Evolutionary conservation across 2,888 invertebrate species (phyloP), one percentile per base, ranked within the genome.

Genomic region (Phasia obesa): DNA sequence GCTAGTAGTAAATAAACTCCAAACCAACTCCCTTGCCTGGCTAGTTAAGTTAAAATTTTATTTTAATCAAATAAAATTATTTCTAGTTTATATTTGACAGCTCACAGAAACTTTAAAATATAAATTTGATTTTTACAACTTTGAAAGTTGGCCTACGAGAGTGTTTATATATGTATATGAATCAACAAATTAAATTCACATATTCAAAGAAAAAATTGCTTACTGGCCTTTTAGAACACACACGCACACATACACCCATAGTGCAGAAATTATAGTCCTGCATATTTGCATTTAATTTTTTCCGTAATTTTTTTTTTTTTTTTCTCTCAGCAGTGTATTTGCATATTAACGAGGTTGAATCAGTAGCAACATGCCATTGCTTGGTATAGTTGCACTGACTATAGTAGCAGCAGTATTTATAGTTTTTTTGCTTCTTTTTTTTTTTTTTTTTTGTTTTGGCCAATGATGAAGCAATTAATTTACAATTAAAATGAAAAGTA

Each of bases 381-480:
- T 23, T 53, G 51, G 17, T 47, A 7, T 17, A 31, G 23, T 42
- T 27, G 21, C 64, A 57, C 38, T 55, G 35, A 42, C 59, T 51
- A 53, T 31, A 44, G 53, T 17, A 75, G 47, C 57, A 69, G 53
- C 31, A 23, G 60, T n/a, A 49, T 53, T 44, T 60, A 76, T 75
- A 75, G 79, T 69, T 76, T 73, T n/a, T n/a, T n/a, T n/a, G n/a
- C n/a, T n/a, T n/a, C n/a, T n/a, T n/a, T n/a, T n/a, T n/a, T n/a
- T n/a, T n/a, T n/a, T n/a, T n/a, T n/a, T n/a, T n/a, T n/a, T n/a
- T 80, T 84, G 51, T 73, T 83, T 75, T 60, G 76, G 82, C 73
- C 87, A 88, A 88, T 89, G 88, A 89, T 88, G 88, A 88, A 89
- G 89, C 88, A 88, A 88, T 89, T 89, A 89, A 88, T 89, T 89